Base-by-base conservation (phyloP, 2,888 invertebrate species). In the Corbicula japonica region DNA sequence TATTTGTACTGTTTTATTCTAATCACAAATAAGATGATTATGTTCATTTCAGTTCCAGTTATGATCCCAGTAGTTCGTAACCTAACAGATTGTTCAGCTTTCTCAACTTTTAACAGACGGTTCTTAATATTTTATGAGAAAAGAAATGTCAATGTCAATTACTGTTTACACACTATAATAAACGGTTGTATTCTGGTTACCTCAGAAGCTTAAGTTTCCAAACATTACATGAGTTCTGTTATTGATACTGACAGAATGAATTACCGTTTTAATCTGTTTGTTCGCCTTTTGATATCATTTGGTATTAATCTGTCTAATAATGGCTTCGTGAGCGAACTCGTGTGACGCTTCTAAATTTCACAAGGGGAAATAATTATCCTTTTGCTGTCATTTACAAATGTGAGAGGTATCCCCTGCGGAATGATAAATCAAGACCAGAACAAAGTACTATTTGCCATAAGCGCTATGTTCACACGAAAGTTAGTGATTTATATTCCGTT, bases 231-330 rank as follows among this genome's bases (percentile, higher is more conserved):
- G 79, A 66, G n/a, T 61, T 66, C 28, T 41, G 79, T 61, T 74
- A 79, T 75, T 75, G 61, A 73, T 74, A 66, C 74, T 75, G 79
- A 79, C 79, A 71, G 54, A 71, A 70, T 46, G 66, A 79, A 79
- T 79, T 79, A 79, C 38, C 60, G 56, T 71, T 71, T 70, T 70
- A 79, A 79, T 79, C 79, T 71, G 61, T 71, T 54, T 79, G 65
- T 66, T 75, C 71, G 75, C 75, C 75, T 79, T 79, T 79, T 75
- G 62, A 61, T 72, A 72, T 62, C 52, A 72, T 72, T 72, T 72
- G 38, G 71, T 72, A 72, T 72, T 72, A 77, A 77, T 66, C 72
- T 61, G 61, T 41, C 68, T 77, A 77, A 77, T 77, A 72, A 77
- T 52, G 52, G 72, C n/a, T 66, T 50, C 62, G 38, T 34, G 62